These are phyloP conservation scores for Mirounga angustirostris DNA, from an alignment of 2,113 vertebrate genomes.

Conservation along the genomic window DNA sequence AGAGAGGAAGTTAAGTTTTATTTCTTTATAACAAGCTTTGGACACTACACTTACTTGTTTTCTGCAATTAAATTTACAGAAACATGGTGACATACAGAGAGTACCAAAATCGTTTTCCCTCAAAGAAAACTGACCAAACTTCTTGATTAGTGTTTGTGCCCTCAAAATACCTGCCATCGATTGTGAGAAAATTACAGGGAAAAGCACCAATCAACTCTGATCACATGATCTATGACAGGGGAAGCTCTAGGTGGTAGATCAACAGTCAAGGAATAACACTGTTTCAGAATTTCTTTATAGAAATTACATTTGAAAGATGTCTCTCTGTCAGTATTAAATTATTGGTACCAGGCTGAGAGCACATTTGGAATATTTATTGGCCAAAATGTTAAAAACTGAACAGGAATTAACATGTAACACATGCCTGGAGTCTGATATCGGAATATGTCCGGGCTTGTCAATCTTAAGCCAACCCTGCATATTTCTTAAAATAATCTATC, in stretches of 20 bases:
- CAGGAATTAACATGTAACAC: not conserved
- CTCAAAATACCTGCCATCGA: not conserved
- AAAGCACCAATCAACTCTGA: not conserved
- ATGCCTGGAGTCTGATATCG: not conserved
- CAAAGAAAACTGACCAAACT: not conserved
- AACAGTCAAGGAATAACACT: not conserved
- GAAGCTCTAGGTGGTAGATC: not conserved
- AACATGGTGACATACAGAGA: not conserved
- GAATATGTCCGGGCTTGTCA: not conserved
- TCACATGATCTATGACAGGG: not conserved
- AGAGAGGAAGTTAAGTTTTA: not conserved
- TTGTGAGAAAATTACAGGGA: not conserved
- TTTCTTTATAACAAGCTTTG: not conserved
- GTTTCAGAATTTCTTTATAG: not conserved
- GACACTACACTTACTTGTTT: not conserved
- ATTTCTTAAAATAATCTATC: not conserved
- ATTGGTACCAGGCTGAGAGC: not conserved
- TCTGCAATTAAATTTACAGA: not conserved
- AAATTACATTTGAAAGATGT: not conserved
- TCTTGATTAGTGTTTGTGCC: not conserved
- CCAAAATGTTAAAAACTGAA: not conserved
- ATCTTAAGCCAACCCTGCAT: not conserved
- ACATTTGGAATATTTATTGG: not conserved
- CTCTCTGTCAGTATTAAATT: conserved; percentile 8
- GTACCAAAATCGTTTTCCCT: not conserved